Conservation (phyloP, 2,113 vertebrate genomes). For the Brienomyrus brachyistius region DNA sequence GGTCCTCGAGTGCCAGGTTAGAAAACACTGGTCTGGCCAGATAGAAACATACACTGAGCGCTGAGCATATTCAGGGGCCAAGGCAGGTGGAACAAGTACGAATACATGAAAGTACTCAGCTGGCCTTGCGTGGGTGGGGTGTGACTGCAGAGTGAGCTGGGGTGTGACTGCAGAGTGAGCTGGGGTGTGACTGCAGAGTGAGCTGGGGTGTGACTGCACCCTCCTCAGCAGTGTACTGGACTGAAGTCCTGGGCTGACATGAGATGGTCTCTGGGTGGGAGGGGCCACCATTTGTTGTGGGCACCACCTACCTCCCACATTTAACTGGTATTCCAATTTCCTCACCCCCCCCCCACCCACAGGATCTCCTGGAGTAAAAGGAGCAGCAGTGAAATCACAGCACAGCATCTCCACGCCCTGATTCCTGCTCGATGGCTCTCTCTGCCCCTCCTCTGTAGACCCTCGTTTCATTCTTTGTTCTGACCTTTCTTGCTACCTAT, state of each 20-base stretch:
- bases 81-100: background rate
- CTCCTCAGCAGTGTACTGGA: background rate
- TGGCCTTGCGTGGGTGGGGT: background rate
- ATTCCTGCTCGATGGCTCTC: background rate
- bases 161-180: background rate
- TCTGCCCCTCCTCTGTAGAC: slow-evolving; percentile 23
- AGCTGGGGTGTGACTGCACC: background rate
- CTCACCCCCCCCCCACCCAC: background rate
- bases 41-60: background rate
- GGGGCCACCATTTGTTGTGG: background rate
- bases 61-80: background rate
- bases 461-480: background rate
- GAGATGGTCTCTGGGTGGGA: background rate
- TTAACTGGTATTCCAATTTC: background rate
- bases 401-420: background rate
- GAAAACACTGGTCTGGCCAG: background rate
- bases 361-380: slow-evolving; percentile 64
- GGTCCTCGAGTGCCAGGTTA: background rate
- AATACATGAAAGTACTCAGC: background rate
- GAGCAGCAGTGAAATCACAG: slow-evolving; percentile 30
- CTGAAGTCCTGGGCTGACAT: background rate
- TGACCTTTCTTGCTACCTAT: slow-evolving; percentile 12
- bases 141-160: background rate
- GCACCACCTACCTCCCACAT: background rate
- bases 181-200: background rate